Base-by-base conservation (phyloP, 2,888 invertebrate species). In the Amaurobius ferox region DNA sequence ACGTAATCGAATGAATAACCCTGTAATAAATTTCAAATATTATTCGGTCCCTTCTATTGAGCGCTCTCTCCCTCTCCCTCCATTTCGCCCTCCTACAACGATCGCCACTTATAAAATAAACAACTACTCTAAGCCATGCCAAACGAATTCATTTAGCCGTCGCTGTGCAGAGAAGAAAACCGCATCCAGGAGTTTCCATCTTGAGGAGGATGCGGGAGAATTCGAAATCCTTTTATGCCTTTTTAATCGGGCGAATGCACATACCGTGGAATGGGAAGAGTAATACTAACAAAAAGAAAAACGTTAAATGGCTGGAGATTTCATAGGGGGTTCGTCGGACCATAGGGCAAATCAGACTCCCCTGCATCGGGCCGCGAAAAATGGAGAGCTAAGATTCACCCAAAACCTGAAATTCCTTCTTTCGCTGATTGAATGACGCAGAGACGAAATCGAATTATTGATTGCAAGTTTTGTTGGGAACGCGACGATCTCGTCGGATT, bases 381-480 rank as follows among this genome's bases (percentile, higher is more conserved):
- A n/a, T n/a, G n/a, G n/a, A n/a, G n/a, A n/a, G n/a, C n/a, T n/a
- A n/a, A n/a, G n/a, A n/a, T n/a, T n/a, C n/a, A n/a, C n/a, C n/a
- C n/a, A n/a, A n/a, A n/a, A n/a, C n/a, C n/a, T n/a, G n/a, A n/a
- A n/a, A n/a, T n/a, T n/a, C n/a, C n/a, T n/a, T n/a, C n/a, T n/a
- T n/a, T n/a, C 30, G 48, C 83, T 83, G 83, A 83, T 83, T 83
- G 77, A 83, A 83, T 83, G 83, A 83, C 83, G 83, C 71, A 71
- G 77, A 77, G 66, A 55, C 71, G 77, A 71, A 83, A 83, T 83
- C 83, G 83, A 83, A 83, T 83, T 83, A 83, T 83, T 83, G 83
- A 83, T 83, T 83, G 44, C 39, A 71, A 77, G 83, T 83, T 83
- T 83, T 83, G 83, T 83, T 83, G 66, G 77, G 30, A 66, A 83